Percentiles rank a stretch among this genome's conserved stretches.
Conservation (phyloP, 1,140 invertebrate genomes). For the Drosophila repleta region DNA sequence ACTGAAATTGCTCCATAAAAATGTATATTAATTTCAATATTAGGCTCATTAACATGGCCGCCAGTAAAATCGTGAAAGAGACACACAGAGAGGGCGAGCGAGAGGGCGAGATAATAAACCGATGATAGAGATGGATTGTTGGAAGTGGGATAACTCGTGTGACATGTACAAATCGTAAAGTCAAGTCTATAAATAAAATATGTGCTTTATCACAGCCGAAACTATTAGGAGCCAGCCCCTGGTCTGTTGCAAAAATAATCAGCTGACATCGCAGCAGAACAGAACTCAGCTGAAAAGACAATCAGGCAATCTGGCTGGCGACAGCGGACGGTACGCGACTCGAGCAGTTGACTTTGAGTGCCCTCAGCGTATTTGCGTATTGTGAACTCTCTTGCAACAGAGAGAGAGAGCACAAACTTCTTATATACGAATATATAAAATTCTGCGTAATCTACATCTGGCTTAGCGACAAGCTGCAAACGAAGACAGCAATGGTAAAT, state of each 20-base stretch:
- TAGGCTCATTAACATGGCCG: slow-evolving; percentile 66
- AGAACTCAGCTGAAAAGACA: slow-evolving; percentile 26
- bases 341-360: slow-evolving; percentile 55
- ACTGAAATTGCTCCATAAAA: slow-evolving; percentile 65
- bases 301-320: slow-evolving; percentile 33
- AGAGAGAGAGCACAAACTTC: slow-evolving; percentile 30
- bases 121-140: slow-evolving; percentile 20
- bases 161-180: slow-evolving; percentile 42
- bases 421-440: slow-evolving; percentile 42
- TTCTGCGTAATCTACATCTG: slow-evolving; percentile 79
- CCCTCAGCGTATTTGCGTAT: slow-evolving; percentile 57
- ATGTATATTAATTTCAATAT: slow-evolving; percentile 79
- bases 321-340: slow-evolving; percentile 18
- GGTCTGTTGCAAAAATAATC: slow-evolving; percentile 70
- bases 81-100: background rate
- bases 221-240: slow-evolving; percentile 30
- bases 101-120: background rate
- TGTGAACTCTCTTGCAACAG: slow-evolving; percentile 23
- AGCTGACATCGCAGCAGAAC: slow-evolving; percentile 41
- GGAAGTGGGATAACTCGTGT: slow-evolving; percentile 15
- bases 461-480: slow-evolving; percentile 41
- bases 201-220: slow-evolving; percentile 32
- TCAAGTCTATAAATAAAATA: slow-evolving; percentile 65
- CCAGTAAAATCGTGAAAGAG: slow-evolving; percentile 47
- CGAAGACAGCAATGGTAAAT: slow-evolving; percentile 18